These are phyloP conservation scores for Xerus inauris DNA, from an alignment of 2,113 vertebrate genomes.

Conservation along the genomic window DNA sequence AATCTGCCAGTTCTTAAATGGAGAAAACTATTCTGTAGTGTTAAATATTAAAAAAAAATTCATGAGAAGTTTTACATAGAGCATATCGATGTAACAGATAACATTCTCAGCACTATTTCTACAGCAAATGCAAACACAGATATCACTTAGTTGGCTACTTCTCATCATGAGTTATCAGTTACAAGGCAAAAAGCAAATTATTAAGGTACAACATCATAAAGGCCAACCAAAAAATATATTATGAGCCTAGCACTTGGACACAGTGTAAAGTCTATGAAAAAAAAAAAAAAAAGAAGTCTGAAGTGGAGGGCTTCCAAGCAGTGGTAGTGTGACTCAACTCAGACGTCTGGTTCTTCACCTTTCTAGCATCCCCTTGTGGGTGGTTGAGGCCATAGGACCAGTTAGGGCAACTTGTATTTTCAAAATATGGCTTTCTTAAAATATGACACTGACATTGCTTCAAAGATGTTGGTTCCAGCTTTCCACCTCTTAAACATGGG, in stretches of 20 bases:
- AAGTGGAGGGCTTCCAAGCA: neutral
- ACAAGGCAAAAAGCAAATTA: neutral
- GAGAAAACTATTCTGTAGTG: neutral
- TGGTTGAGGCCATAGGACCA: neutral
- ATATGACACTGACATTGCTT: neutral
- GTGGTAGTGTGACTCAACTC: neutral
- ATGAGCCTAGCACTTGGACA: neutral
- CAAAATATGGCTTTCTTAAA: neutral
- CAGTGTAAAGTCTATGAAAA: neutral
- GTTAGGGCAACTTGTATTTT: neutral
- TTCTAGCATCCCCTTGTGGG: neutral
- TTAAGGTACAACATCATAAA: neutral
- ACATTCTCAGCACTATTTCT: constrained; percentile 18
- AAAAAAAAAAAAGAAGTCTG: neutral
- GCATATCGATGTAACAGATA: neutral
- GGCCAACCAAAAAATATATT: neutral
- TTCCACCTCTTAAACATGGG: neutral
- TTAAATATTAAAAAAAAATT: constrained; percentile 41
- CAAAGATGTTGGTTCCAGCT: neutral
- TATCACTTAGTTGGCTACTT: neutral
- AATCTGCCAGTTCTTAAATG: neutral
- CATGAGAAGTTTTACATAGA: constrained; percentile 24
- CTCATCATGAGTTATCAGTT: neutral
- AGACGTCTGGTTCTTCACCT: neutral
- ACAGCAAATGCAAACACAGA: neutral